Evolutionary conservation across 2,888 invertebrate species (phyloP), one percentile per base, ranked within the genome.

Genomic region (Allacma fusca): DNA sequence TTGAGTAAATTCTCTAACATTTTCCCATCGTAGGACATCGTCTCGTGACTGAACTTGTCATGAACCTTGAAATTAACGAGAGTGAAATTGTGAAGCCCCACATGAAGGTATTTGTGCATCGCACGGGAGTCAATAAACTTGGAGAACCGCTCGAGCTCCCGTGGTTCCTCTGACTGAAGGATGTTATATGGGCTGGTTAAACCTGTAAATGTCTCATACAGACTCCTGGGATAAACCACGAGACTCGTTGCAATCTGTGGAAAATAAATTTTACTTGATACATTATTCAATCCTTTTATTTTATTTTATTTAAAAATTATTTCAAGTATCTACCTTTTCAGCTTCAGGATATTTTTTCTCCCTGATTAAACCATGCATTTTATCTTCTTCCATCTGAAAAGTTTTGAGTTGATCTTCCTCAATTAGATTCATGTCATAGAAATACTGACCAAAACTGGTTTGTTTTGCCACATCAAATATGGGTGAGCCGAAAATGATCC

Each of bases 401-500:
- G 16, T 40, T 19, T 24, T 7, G 88, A 86, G 86, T 93, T 76
- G 91, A 88, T 84, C 94, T 91, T 88, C 87, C 86, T 92, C 92
- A 79, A 92, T 88, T 23, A 93, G 87, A 0, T 94, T 94, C 73
- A 92, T 87, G 85, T 94, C 92, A 85, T 93, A 93, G 73, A 94
- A 89, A 87, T 93, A 94, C 85, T 93, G 91, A 1, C 92, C 91
- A 85, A 94, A 94, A 5, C 91, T 86, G 4, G 93, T 85, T 86
- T 94, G 94, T 87, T 93, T 91, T 79, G 90, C 88, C 0, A 94
- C 94, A 87, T 94, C 94, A 79, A 91, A 91, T 0, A 93, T 87
- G 0, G 94, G 94, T 86, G 94, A 94, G 1, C 94, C 94, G 83
- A 94, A 40, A 13, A 29, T 23, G 16, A 75, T 81, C 1, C 90